These are phyloP conservation scores for Ophion obscuratus DNA, from an alignment of 2,888 invertebrate genomes.

Conservation along the genomic window DNA sequence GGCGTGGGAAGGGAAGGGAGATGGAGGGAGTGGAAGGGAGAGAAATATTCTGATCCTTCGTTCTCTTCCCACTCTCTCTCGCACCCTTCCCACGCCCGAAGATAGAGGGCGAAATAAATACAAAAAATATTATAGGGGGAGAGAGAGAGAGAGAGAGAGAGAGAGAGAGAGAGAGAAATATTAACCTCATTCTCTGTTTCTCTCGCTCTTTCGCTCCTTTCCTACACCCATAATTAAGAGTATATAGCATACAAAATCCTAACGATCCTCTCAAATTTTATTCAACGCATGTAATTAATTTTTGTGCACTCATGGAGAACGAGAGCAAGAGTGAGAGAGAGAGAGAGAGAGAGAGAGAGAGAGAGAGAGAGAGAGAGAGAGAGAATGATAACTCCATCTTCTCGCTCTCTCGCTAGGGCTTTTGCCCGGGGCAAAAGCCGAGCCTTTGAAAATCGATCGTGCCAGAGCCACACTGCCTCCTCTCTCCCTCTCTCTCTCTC, in stretches of 20 bases:
- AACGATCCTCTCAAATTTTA: background rate
- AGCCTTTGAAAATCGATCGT: slow-evolving; percentile 67
- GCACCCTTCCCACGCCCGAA: slow-evolving; percentile 55
- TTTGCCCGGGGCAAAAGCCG: slow-evolving; percentile 64
- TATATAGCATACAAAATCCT: background rate
- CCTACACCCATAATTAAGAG: background rate
- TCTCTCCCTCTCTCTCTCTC: slow-evolving; percentile 34
- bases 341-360: background rate
- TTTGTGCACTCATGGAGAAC: background rate
- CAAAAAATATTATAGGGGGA: background rate
- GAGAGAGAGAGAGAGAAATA: too few relatives aligned
- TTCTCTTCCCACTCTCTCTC: slow-evolving; percentile 18
- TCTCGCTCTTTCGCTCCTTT: background rate
- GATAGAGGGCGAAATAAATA: slow-evolving; percentile 24
- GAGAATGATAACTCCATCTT: too few relatives aligned
- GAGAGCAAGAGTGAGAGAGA: background rate
- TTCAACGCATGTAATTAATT: background rate
- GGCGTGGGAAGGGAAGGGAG: background rate
- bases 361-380: background rate
- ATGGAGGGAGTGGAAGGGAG: background rate
- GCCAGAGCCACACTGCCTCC: slow-evolving; percentile 42
- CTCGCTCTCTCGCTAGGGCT: slow-evolving; percentile 19
- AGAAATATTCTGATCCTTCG: background rate
- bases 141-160: too few relatives aligned
- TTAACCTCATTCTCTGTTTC: background rate